Base-by-base conservation (phyloP, 1,140 invertebrate species). In the Cotesia vestalis region DNA sequence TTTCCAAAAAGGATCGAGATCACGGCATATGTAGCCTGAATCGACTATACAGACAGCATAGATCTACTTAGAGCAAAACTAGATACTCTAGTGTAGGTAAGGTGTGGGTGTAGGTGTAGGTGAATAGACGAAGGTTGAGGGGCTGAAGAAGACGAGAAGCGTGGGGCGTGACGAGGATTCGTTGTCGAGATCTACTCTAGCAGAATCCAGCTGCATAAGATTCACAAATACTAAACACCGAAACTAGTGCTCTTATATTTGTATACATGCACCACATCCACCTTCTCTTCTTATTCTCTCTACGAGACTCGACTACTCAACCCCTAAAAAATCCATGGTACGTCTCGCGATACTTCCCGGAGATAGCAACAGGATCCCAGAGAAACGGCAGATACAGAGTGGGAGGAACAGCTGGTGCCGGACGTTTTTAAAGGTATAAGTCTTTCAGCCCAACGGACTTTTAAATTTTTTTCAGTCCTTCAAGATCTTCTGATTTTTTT, bases 381-480 rank as follows among this genome's bases (percentile, higher is more conserved):
- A 66, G n/a, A 17, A 57, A 66, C 20, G 12, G 57, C 36, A 55
- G 36, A 34, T 51, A 64, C n/a, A 51, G 70, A 72, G 55, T 71
- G 64, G 69, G 73, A 74, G 69, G 72, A 74, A 74, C 73, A 74
- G 69, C 73, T 74, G 73, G 73, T 68, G 57, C 46, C 59, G 63
- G 55, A 59, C 55, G 63, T 71, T 71, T 71, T 20, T 46, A 73
- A 73, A 70, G 53, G 68, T 70, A 73, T 35, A 55, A 66, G 46
- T 71, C 51, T 55, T 63, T 46, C 40, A 17, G 20, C 52, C 35
- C 62, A 74, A 74, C 68, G 73, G 68, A 66, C 51, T 74, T 72
- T 71, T 64, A 55, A 67, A 71, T 66, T 66, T 71, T 71, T 60
- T 53, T 51, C 46, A 40, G 51, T 12, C 51, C 46, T 52, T 55